phyloP scores from a whole-genome alignment of 2,797 vertebrate genomes.

The Typhlichthys subterraneus region DNA sequence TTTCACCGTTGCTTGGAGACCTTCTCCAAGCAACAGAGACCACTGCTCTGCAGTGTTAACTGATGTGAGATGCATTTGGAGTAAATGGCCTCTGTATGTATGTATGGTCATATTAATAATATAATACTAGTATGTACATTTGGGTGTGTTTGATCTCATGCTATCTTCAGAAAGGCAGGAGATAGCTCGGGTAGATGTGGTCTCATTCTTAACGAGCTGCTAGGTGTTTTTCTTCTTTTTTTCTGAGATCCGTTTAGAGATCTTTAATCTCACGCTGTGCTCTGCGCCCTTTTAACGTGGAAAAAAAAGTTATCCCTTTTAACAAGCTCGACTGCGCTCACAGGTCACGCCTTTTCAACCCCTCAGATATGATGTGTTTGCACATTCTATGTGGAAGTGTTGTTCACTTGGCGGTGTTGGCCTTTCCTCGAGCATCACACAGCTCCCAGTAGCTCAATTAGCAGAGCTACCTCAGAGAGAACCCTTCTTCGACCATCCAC shows the following conservation, averaged over 20 bases:
- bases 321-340: constrained; percentile 24
- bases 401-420: neutral
- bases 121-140: no score
- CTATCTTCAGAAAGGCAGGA: constrained; percentile 38
- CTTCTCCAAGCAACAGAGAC: no score
- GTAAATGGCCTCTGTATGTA: constrained; percentile 28
- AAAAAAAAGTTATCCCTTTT: constrained; percentile 45
- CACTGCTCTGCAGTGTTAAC: no score
- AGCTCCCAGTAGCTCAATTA: constrained; percentile 31
- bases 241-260: constrained; percentile 48
- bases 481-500: constrained; percentile 28
- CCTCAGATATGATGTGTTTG: constrained; percentile 22
- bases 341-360: constrained; percentile 30
- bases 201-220: constrained; percentile 49
- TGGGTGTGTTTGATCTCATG: no score
- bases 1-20: neutral
- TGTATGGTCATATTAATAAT: neutral
- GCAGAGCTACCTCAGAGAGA: constrained; percentile 38
- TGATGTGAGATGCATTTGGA: neutral
- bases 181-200: constrained; percentile 28
- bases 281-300: constrained; percentile 34
- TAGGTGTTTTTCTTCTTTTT: constrained; percentile 24
- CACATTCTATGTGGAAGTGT: constrained; percentile 7
- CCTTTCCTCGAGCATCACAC: neutral
- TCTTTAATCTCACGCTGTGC: constrained; percentile 25